These are phyloP conservation scores for Desoria tigrina DNA, from an alignment of 2,888 invertebrate genomes.

Conservation along the genomic window DNA sequence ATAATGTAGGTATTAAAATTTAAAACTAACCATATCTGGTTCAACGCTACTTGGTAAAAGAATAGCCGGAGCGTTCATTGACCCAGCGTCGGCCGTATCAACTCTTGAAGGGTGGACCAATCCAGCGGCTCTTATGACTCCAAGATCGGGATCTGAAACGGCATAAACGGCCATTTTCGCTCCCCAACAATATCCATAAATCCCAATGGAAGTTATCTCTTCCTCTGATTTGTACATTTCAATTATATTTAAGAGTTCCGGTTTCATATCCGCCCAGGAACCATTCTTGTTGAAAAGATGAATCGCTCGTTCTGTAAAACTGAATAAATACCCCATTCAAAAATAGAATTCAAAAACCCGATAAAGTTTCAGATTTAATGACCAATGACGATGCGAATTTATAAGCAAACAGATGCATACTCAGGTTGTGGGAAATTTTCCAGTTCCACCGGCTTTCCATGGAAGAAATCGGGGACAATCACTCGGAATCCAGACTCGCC, in stretches of 20 bases:
- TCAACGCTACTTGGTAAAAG: constrained; percentile 44
- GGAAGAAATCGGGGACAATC: constrained; percentile 41
- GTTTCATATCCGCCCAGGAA: constrained; percentile 30
- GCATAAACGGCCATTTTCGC: constrained; percentile 47
- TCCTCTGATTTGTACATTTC: constrained; percentile 33
- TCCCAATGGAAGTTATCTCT: constrained; percentile 38
- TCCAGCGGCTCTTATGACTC: constrained; percentile 38
- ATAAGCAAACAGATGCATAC: no score
- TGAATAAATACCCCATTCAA: neutral
- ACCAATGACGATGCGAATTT: neutral
- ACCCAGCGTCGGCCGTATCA: constrained; percentile 34
- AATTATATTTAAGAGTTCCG: constrained; percentile 26
- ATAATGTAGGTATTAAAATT: no score
- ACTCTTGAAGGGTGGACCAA: constrained; percentile 48
- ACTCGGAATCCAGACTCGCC: constrained; percentile 30
- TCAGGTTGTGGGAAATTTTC: constrained; percentile 40
- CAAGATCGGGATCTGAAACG: constrained; percentile 24
- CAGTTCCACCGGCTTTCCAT: constrained; percentile 31
- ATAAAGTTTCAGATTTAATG: no score
- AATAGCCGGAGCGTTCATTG: constrained; percentile 34
- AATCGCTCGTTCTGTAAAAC: constrained; percentile 8
- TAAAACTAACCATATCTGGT: constrained; percentile 43
- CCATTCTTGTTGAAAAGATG: constrained; percentile 29
- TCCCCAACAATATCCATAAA: constrained; percentile 52
- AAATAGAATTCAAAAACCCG: no score